Base-by-base conservation (phyloP, 53 echinoderm and acorn worm genomes). In the Arbacia lixula region DNA sequence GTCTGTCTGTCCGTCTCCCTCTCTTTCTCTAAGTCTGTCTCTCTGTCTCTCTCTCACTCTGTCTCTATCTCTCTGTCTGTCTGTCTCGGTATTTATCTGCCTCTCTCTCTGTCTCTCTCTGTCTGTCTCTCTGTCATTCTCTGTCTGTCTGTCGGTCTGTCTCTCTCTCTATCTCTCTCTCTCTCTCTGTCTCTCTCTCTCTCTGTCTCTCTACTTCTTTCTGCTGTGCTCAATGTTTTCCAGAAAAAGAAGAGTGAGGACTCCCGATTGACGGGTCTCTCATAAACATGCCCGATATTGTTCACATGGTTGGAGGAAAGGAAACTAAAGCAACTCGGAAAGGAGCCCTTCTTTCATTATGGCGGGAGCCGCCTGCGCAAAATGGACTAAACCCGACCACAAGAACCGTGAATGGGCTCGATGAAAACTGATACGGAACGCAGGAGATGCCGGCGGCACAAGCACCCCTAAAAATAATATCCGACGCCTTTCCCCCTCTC, bases 381-480 rank as follows among this genome's bases (percentile, higher is more conserved):
- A 53, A 51, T 74, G 52, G 74, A 74, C 74, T 74, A 74, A 74
- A 50, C 51, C 74, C 74, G 53, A 53, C 74, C 74, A 74, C 51
- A 53, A 43, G 74, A 53, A 53, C 46, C 74, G 74, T 77, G 77
- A 77, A 77, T 77, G 77, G 77, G 25, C 27, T 57, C 43, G 77
- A 57, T 77, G 77, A 77, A 81, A 81, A 81, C 82, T 33, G 82
- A 81, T 81, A 81, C 63, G 62, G 42, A 81, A 63, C 64, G 43
- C 49, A 43, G 49, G 82, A 63, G 82, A 81, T 63, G 82, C 82
- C 82, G 41, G 26, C 46, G 37, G 78, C 78, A 78, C 38, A 37
- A 22, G 41, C 33, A 81, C 52, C 52, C 82, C 62, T 62, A 63
- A 81, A 62, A 81, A 81, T 81, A 81, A 81, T 81, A 81, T 81